Evolutionary conservation across 2,797 vertebrate species (phyloP).

Genomic region (Lacerta bilineata): DNA sequence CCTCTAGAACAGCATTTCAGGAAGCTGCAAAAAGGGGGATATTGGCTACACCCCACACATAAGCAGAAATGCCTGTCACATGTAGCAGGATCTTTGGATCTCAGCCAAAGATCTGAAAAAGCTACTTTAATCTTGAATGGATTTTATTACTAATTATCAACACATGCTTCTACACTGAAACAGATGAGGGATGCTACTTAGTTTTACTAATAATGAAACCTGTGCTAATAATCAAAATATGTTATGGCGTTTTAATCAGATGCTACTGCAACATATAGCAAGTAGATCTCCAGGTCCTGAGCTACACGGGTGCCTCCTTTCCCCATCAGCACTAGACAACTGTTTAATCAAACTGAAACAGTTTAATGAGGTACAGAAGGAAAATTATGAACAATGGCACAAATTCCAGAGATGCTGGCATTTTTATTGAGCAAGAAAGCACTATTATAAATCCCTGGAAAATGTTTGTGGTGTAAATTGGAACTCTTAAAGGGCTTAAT

Average conservation of each 20-base stretch:
- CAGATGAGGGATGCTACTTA: neutral
- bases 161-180: neutral
- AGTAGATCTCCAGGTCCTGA: neutral
- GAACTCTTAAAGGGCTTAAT: slow-evolving; percentile 13
- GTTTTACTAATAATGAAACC: accelerated
- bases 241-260: neutral
- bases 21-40: neutral
- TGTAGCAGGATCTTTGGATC: neutral
- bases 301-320: neutral
- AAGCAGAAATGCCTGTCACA: neutral
- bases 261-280: neutral
- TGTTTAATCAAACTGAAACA: neutral
- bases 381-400: neutral
- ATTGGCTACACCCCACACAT: neutral
- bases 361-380: neutral
- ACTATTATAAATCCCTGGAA: slow-evolving; percentile 32
- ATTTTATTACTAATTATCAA: neutral
- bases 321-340: neutral
- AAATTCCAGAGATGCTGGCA: neutral
- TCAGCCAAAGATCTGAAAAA: neutral
- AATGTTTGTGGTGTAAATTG: slow-evolving; percentile 20
- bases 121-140: neutral
- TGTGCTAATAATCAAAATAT: accelerated
- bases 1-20: neutral
- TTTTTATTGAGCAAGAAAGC: slow-evolving; percentile 14